A percentile compares a stretch with the other conserved stretches of the same genome.
Evolutionary conservation across 2,113 vertebrate species (phyloP).

Genomic region (Pedetes capensis): DNA sequence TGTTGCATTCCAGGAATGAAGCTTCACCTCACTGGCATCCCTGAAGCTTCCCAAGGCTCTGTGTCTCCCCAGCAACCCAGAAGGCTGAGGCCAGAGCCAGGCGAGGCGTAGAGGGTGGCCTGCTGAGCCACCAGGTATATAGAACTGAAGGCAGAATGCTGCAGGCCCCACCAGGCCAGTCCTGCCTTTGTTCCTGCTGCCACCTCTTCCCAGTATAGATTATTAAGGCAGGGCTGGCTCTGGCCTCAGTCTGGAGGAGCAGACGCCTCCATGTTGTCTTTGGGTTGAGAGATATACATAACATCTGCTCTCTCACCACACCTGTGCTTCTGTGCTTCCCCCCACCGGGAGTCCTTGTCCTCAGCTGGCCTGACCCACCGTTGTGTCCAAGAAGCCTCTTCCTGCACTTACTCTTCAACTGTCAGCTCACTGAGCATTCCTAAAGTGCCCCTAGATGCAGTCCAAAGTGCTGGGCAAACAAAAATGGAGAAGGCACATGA

Average conservation of each 20-base stretch:
- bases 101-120: background rate
- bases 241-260: no score
- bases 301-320: accelerated
- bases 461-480: background rate
- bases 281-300: no score
- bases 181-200: background rate
- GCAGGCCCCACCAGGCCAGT: background rate
- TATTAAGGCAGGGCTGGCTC: background rate
- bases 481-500: background rate
- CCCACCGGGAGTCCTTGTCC: no score
- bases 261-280: no score
- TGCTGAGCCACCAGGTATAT: background rate
- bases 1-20: background rate
- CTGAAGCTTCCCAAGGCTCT: background rate
- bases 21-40: no score
- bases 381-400: background rate
- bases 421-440: background rate
- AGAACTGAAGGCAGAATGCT: background rate
- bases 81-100: background rate
- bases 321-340: background rate
- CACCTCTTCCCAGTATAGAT: background rate
- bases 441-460: background rate
- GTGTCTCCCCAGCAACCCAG: background rate
- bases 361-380: background rate
- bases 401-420: background rate